Evolutionary conservation across 2,113 vertebrate genomes (phyloP).

Genomic region (Cricetomys ansorgei): DNA sequence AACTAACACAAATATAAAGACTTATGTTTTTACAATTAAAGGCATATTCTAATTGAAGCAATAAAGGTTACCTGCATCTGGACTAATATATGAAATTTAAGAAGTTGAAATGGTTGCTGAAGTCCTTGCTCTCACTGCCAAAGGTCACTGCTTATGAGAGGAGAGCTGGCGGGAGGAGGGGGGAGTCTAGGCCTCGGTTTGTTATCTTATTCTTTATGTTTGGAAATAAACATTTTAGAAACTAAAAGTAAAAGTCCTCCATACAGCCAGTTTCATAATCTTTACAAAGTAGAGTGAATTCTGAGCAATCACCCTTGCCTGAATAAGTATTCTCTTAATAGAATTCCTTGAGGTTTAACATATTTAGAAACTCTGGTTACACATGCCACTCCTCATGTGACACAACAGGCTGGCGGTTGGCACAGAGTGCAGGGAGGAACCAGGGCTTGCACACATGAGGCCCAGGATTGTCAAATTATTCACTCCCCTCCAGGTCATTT

Average conservation of each 20-base stretch:
- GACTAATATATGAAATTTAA: not conserved
- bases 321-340: not conserved
- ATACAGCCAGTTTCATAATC: not conserved
- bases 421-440: not conserved
- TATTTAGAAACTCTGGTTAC: not conserved
- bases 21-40: not conserved
- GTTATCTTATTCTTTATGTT: not conserved
- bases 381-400: not conserved
- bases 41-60: not conserved
- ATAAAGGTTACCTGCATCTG: not conserved
- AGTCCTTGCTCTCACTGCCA: not conserved
- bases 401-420: not conserved
- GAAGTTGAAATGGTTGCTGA: not conserved
- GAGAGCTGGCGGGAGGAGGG: no score
- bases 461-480: not conserved
- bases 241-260: not conserved
- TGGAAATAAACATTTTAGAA: slow-evolving; percentile 24
- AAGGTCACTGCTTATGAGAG: not conserved
- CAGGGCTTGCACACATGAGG: not conserved
- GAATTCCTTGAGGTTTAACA: not conserved
- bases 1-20: not conserved
- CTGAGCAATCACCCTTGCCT: not conserved
- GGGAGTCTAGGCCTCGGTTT: not conserved
- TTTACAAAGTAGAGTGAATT: slow-evolving; percentile 11
- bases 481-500: no score